Conservation (phyloP, 2,797 vertebrate species). For the Semaprochilodus insignis region DNA sequence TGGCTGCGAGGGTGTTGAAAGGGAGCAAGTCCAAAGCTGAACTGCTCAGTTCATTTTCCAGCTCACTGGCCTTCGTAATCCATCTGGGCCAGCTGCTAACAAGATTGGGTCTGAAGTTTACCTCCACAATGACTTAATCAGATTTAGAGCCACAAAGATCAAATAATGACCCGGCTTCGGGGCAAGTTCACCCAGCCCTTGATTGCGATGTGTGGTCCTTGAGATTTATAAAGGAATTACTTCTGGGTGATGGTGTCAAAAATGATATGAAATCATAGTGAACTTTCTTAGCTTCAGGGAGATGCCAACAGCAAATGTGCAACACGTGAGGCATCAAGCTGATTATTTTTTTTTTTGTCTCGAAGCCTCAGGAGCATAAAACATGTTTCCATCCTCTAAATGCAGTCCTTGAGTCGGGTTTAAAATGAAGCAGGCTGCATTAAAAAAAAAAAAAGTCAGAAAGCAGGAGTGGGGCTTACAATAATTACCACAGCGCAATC, state of each 20-base stretch:
- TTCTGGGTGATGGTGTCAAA: slow-evolving; percentile 74
- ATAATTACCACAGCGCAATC: slow-evolving; percentile 61
- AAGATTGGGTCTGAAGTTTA: slow-evolving; percentile 99
- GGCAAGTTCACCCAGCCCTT: slow-evolving; percentile 99
- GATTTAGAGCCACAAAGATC: slow-evolving; percentile 99
- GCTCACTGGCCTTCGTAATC: slow-evolving; percentile 98
- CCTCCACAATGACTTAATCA: slow-evolving; percentile 99
- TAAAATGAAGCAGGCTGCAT: slow-evolving; percentile 80
- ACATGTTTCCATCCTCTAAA: slow-evolving; percentile 14
- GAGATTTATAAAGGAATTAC: slow-evolving; percentile 96
- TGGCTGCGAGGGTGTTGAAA: slow-evolving; percentile 90
- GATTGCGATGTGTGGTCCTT: slow-evolving; percentile 99
- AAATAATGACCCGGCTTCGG: slow-evolving; percentile 99
- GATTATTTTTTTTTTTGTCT: no score
- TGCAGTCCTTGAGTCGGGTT: slow-evolving; percentile 73
- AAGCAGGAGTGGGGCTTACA: slow-evolving; percentile 68
- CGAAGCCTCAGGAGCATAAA: slow-evolving; percentile 2
- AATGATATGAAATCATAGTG: slow-evolving; percentile 61
- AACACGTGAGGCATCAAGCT: background rate
- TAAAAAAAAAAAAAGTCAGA: slow-evolving; percentile 67
- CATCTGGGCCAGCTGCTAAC: slow-evolving; percentile 99
- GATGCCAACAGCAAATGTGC: background rate
- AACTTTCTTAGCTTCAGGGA: background rate
- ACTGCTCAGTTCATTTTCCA: slow-evolving; percentile 99
- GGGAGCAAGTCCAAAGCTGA: slow-evolving; percentile 98